Conservation (phyloP, 35 echinoderm and acorn worm species). For the Ophiothrix spiculata region DNA sequence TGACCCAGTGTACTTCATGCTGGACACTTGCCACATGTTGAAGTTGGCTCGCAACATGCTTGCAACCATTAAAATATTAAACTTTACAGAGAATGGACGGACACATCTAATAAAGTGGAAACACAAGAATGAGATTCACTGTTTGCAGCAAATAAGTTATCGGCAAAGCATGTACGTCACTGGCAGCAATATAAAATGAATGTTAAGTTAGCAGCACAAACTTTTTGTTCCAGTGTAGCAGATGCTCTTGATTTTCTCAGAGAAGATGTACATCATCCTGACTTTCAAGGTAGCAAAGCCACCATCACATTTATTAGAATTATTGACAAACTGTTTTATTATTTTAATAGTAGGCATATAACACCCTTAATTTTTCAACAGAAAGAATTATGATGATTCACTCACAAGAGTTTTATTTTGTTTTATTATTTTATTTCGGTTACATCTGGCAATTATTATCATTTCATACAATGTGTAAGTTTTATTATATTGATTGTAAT, state of each 20-base stretch:
- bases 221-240: conserved; percentile 57
- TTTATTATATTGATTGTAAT: too few species aligned
- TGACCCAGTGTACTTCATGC: neutral
- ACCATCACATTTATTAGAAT: conserved; percentile 16
- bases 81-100: neutral
- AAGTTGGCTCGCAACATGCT: conserved; percentile 28
- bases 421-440: neutral
- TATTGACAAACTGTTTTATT: conserved; percentile 28
- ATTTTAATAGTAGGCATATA: conserved; percentile 14
- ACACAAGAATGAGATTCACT: conserved; percentile 53
- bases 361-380: neutral
- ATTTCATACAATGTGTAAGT: too few species aligned
- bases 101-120: neutral
- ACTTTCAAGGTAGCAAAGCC: conserved; percentile 58
- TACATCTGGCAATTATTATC: neutral
- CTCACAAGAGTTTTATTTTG: neutral
- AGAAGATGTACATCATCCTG: conserved; percentile 33
- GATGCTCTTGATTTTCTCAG: conserved; percentile 68
- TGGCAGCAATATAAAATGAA: conserved; percentile 82
- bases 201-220: conserved; percentile 61
- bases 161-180: conserved; percentile 50
- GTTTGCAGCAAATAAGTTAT: conserved; percentile 56
- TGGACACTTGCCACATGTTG: conserved; percentile 36
- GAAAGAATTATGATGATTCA: neutral
- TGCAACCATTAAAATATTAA: neutral